Evolutionary conservation across 2,113 vertebrate species (phyloP), one percentile per base, ranked within the genome.

Genomic region (Coreoperca whiteheadi): DNA sequence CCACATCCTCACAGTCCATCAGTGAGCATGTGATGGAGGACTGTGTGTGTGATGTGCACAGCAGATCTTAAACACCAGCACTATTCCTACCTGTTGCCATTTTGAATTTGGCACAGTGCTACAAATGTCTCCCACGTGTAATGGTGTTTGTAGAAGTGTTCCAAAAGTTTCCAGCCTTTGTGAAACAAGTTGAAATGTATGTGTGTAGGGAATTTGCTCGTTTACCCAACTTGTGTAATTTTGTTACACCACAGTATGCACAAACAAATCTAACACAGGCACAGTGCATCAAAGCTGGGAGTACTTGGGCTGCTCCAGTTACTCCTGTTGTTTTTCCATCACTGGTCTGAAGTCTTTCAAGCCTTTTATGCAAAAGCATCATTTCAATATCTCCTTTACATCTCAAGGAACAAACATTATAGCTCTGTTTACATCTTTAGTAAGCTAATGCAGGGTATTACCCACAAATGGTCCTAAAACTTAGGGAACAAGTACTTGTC

Each of bases 181-280:
- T 41, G 46, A 81, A 53, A 78, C 70, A 34, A 67, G 68, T 28
- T 8, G 0, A 54, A 79, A 73, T 15, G 32, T 77, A 77, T 32
- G 73, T 51, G 51, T 83, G 79, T 51, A 67, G 64, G 34, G 74
- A 69, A 74, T 73, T 39, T 76, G 77, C 79, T 77, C 63, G 50
- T 93, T 88, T 86, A 81, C 54, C 54, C 79, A 70, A 61, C 79
- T 82, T 32, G 80, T 66, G 82, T 88, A 68, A 80, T 85, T 89
- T 76, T 72, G 64, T 66, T 88, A 84, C 70, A 71, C 74, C 77
- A 82, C 78, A 87, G 74, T 81, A 85, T 83, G 80, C 72, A 84
- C 83, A 85, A 88, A 91, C 79, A 88, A 87, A 91, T 93, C 87
- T 63, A 61, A 86, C 88, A 84, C 87, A 87, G 82, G 46, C 88